phyloP scores from a whole-genome alignment of 2,113 vertebrate species.

The Nerophis ophidion region DNA sequence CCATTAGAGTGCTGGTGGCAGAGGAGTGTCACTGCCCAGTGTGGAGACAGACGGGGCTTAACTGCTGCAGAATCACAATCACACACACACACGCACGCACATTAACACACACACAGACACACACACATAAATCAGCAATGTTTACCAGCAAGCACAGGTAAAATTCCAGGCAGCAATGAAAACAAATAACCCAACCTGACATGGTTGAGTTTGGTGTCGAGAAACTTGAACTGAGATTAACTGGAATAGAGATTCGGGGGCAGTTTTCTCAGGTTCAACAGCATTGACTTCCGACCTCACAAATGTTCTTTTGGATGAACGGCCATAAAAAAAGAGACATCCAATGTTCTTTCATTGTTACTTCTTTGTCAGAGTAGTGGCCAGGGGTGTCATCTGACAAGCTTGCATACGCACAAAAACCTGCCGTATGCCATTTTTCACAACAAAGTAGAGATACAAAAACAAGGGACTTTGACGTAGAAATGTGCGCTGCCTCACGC shows the following conservation, averaged over 20 bases:
- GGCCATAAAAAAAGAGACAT: background rate
- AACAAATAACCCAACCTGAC: slow-evolving; percentile 2
- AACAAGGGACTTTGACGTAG: no score
- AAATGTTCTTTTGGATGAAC: background rate
- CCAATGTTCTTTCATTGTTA: background rate
- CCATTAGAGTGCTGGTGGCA: slow-evolving; percentile 70
- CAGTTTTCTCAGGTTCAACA: background rate
- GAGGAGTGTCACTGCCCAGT: slow-evolving; percentile 60
- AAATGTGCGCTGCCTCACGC: no score
- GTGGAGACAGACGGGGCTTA: slow-evolving; percentile 16
- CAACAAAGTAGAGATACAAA: no score
- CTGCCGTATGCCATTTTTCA: no score
- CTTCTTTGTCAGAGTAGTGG: no score
- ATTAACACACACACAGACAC: slow-evolving; percentile 17
- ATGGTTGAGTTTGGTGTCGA: background rate
- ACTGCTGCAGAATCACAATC: slow-evolving; percentile 3
- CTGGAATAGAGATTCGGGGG: background rate
- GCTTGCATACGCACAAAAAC: no score
- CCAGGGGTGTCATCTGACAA: no score
- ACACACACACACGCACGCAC: slow-evolving; percentile 18
- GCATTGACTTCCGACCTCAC: background rate
- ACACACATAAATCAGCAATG: slow-evolving; percentile 13
- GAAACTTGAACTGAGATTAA: background rate
- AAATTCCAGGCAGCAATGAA: slow-evolving; percentile 3
- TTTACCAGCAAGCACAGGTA: slow-evolving; percentile 22